Percentiles rank a stretch among this genome's conserved stretches.
Conservation (phyloP, 2,797 vertebrate genomes). For the Characodon lateralis region DNA sequence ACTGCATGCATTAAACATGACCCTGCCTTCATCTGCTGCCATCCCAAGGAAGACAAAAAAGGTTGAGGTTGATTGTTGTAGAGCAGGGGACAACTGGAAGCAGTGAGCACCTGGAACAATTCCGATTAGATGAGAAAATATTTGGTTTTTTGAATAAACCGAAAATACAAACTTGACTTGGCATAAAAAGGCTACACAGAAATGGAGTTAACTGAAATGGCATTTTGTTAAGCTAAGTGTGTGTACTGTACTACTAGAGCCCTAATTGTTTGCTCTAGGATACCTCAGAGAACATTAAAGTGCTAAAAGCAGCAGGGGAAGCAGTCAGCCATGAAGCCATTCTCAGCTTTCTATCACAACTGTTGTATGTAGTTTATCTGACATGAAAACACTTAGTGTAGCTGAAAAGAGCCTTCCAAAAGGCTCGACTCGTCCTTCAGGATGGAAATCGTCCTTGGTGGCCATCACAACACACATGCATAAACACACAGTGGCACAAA, state of each 20-base stretch:
- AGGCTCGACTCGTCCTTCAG: slow-evolving; percentile 69
- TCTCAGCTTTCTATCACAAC: slow-evolving; percentile 19
- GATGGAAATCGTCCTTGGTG: slow-evolving; percentile 71
- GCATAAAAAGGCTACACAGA: neutral
- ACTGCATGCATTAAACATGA: slow-evolving; percentile 84
- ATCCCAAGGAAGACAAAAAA: slow-evolving; percentile 54
- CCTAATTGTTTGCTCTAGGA: slow-evolving; percentile 13
- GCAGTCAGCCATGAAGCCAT: slow-evolving; percentile 5
- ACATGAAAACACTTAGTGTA: slow-evolving; percentile 33
- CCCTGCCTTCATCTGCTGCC: slow-evolving; percentile 64
- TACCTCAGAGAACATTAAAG: slow-evolving; percentile 15
- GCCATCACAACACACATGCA: slow-evolving; percentile 49
- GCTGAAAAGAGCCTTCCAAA: slow-evolving; percentile 48
- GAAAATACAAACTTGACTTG: neutral
- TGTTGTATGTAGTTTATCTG: slow-evolving; percentile 16
- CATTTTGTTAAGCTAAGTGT: neutral
- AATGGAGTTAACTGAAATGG: neutral
- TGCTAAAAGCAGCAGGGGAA: neutral
- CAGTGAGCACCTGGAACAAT: slow-evolving; percentile 28
- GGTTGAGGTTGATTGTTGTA: slow-evolving; percentile 41
- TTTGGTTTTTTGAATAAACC: neutral
- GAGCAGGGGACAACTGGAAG: slow-evolving; percentile 4
- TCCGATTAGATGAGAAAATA: neutral
- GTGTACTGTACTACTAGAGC: neutral
- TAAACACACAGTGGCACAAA: slow-evolving; percentile 8